Evolutionary conservation across 2,888 invertebrate genomes (phyloP).

Genomic region (Pyrocoelia pectoralis): DNA sequence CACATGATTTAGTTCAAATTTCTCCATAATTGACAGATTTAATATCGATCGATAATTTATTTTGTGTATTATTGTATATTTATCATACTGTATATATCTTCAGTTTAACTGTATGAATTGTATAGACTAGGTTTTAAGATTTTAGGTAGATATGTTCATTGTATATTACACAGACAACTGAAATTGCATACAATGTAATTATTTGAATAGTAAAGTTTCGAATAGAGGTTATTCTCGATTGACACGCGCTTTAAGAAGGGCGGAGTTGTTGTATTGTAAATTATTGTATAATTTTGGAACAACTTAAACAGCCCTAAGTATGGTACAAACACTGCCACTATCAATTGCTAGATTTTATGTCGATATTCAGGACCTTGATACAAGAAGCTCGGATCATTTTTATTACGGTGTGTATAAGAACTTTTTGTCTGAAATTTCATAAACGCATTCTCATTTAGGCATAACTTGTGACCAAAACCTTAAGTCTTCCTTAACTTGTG

Average conservation of each 20-base stretch:
- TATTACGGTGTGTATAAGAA: conserved; percentile 10
- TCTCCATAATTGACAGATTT: conserved; percentile 11
- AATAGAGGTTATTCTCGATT: conserved; percentile 21
- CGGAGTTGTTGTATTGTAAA: conserved; percentile 33
- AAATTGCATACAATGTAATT: conserved; percentile 33
- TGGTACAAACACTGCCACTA: conserved; percentile 41
- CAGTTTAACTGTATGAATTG: conserved; percentile 19
- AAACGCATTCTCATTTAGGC: not conserved
- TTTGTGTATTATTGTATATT: conserved; percentile 34
- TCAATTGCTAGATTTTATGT: conserved; percentile 18
- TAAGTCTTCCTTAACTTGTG: not conserved
- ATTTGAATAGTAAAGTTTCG: conserved; percentile 29
- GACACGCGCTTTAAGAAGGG: conserved; percentile 24
- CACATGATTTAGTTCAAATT: conserved; percentile 15
- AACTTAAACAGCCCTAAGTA: conserved; percentile 24
- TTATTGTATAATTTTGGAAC: conserved; percentile 12
- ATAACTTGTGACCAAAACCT: not conserved
- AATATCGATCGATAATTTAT: conserved; percentile 27
- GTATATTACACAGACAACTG: conserved; percentile 32
- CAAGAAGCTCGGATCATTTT: conserved; percentile 7
- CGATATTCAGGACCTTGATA: conserved; percentile 24
- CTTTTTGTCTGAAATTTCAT: not conserved
- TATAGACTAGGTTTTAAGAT: conserved; percentile 23
- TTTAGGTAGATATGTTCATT: conserved; percentile 48
- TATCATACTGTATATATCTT: conserved; percentile 31